Conservation (phyloP, 30 jellyfish, hydroid and myxozoan species). For the Aurelia coerulea region DNA sequence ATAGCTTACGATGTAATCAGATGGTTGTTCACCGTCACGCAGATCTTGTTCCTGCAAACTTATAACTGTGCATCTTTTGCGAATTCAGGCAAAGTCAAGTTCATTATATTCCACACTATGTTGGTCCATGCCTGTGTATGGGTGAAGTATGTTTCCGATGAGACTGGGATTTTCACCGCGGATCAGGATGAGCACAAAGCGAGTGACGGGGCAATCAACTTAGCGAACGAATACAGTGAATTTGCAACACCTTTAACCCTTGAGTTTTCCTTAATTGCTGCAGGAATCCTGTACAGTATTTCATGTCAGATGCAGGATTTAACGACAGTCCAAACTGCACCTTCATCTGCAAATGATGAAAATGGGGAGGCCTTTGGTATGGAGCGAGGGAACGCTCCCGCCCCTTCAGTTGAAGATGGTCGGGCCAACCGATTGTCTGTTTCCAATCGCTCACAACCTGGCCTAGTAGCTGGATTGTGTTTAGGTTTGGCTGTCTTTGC, state of each 20-base stretch:
- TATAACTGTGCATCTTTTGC: not conserved
- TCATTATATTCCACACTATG: not conserved
- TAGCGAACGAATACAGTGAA: not conserved
- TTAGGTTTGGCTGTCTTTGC: not conserved
- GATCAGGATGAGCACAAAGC: not conserved
- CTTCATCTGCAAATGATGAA: not conserved
- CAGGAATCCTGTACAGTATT: conserved; percentile 21
- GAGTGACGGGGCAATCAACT: not conserved
- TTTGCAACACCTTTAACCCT: conserved; percentile 24
- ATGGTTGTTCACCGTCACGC: not conserved
- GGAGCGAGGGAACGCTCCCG: not conserved
- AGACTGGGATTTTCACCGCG: not conserved
- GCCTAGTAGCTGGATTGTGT: not conserved
- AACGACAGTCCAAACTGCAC: not conserved
- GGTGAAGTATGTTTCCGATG: not conserved
- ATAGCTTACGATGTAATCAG: not conserved
- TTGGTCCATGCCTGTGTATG: conserved; percentile 2
- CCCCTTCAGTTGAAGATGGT: not conserved
- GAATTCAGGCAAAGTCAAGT: not conserved
- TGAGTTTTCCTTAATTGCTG: conserved; percentile 46
- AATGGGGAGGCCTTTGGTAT: not conserved
- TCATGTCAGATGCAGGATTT: conserved; percentile 14
- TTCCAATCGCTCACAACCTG: conserved; percentile 1
- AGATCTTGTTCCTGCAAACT: conserved; percentile 8
- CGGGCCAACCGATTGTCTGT: not conserved